Evolutionary conservation across 37 sponge, comb jelly and placozoan species (phyloP).

Genomic region (Amphimedon queenslandica): DNA sequence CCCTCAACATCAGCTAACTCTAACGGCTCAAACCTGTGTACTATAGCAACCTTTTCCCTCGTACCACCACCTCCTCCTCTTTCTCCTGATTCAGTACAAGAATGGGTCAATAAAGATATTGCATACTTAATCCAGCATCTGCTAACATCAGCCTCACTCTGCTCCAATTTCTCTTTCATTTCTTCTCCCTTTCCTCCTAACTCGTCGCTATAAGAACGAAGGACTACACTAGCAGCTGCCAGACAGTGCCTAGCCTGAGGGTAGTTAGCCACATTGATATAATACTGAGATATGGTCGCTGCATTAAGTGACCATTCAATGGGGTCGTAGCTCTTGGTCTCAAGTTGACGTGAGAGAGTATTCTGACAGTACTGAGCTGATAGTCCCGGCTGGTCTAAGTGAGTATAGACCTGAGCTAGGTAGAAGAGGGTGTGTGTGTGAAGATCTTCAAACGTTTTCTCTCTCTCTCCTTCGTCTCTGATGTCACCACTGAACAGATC

Average conservation of each 20-base stretch:
- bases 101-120: conserved; percentile 40
- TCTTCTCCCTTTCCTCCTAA: neutral
- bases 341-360: conserved; percentile 84
- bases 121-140: conserved; percentile 92
- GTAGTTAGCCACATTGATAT: conserved; percentile 42
- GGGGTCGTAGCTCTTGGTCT: conserved; percentile 49
- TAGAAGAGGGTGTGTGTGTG: conserved; percentile 94
- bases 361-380: conserved; percentile 85
- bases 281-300: conserved; percentile 90
- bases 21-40: conserved; percentile 43
- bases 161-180: conserved; percentile 39
- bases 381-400: conserved; percentile 45
- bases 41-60: conserved; percentile 9
- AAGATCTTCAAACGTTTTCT: conserved; percentile 67
- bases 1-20: conserved; percentile 42
- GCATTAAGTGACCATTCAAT: conserved; percentile 83
- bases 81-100: conserved; percentile 18
- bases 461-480: conserved; percentile 34
- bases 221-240: conserved; percentile 46
- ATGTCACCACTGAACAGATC: conserved; percentile 38
- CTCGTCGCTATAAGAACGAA: conserved; percentile 14
- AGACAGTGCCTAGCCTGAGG: conserved; percentile 82
- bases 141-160: conserved; percentile 70
- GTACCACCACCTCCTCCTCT: conserved; percentile 12
- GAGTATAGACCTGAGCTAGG: conserved; percentile 90